phyloP scores from a whole-genome alignment of 1,140 invertebrate genomes.

The Drusus annulatus region DNA sequence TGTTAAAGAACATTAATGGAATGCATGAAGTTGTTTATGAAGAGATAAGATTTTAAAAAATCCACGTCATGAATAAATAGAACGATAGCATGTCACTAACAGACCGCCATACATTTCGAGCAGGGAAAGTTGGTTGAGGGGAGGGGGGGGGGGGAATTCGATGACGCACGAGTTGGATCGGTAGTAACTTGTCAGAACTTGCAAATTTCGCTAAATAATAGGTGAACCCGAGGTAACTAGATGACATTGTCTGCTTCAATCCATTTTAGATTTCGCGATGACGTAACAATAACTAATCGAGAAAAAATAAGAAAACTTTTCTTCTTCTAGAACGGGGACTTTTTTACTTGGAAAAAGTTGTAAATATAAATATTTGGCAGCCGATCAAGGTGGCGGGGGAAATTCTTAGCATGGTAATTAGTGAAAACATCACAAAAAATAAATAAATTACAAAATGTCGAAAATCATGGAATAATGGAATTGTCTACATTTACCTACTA shows the following conservation, averaged over 20 bases:
- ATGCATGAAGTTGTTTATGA: not conserved
- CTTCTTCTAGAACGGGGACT: not conserved
- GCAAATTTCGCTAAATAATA: not conserved
- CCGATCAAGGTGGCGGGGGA: too few relatives aligned
- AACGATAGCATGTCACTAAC: not conserved
- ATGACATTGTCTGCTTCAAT: not conserved
- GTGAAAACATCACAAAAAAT: too few relatives aligned
- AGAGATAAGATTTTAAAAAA: not conserved
- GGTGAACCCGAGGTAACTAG: not conserved
- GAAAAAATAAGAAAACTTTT: not conserved
- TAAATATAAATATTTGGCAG: too few relatives aligned
- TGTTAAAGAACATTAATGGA: too few relatives aligned
- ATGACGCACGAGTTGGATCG: conserved; percentile 1
- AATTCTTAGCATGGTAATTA: too few relatives aligned
- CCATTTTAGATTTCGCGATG: not conserved
- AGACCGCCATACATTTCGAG: not conserved
- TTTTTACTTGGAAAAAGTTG: too few relatives aligned
- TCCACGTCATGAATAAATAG: not conserved
- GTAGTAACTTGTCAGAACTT: conserved; percentile 17
- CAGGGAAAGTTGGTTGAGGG: not conserved
- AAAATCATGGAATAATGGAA: too few relatives aligned
- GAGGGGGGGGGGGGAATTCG: not conserved
- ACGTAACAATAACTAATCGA: not conserved
- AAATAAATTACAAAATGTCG: too few relatives aligned
- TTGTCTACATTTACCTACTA: too few relatives aligned